Evolutionary conservation across 2,113 vertebrate species (phyloP).

Genomic region (Polyodon spathula): DNA sequence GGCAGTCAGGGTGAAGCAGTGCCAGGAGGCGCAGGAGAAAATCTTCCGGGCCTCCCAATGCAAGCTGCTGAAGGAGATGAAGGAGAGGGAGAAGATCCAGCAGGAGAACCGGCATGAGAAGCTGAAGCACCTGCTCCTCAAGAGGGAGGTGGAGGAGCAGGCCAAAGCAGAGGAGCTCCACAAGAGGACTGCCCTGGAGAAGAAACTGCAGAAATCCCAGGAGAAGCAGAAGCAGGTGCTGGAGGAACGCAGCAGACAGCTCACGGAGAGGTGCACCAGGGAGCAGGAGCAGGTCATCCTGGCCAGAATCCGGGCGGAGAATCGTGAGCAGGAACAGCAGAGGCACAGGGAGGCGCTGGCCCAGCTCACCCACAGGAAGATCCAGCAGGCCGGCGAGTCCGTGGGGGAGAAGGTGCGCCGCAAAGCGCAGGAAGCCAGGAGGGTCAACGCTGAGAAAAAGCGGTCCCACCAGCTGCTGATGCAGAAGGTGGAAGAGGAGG

Average conservation of each 20-base stretch:
- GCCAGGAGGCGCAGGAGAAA: constrained; percentile 28
- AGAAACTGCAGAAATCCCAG: constrained; percentile 29
- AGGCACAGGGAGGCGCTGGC: constrained; percentile 35
- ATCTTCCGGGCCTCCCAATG: constrained; percentile 36
- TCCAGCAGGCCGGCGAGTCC: constrained; percentile 29
- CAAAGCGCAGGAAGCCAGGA: constrained; percentile 22
- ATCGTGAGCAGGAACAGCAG: constrained; percentile 30
- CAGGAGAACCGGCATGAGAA: constrained; percentile 45
- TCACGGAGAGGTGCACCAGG: constrained; percentile 29
- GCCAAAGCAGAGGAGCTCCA: constrained; percentile 39
- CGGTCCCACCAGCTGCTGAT: constrained; percentile 39
- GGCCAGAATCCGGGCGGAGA: constrained; percentile 28
- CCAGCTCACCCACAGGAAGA: constrained; percentile 39
- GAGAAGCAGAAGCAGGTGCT: constrained; percentile 25
- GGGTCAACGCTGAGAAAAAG: constrained; percentile 37
- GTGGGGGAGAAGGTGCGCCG: constrained; percentile 16
- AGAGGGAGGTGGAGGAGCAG: constrained; percentile 47
- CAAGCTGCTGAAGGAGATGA: constrained; percentile 26
- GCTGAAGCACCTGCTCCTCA: constrained; percentile 50
- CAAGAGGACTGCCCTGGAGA: constrained; percentile 40
- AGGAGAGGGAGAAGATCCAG: constrained; percentile 32
- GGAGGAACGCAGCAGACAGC: constrained; percentile 31
- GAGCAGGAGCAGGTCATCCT: constrained; percentile 41
- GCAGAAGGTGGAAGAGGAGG: constrained; percentile 47
- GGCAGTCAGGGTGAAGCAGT: constrained; percentile 29